phyloP scores from a whole-genome alignment of 2,113 vertebrate species.

The Charina bottae region DNA sequence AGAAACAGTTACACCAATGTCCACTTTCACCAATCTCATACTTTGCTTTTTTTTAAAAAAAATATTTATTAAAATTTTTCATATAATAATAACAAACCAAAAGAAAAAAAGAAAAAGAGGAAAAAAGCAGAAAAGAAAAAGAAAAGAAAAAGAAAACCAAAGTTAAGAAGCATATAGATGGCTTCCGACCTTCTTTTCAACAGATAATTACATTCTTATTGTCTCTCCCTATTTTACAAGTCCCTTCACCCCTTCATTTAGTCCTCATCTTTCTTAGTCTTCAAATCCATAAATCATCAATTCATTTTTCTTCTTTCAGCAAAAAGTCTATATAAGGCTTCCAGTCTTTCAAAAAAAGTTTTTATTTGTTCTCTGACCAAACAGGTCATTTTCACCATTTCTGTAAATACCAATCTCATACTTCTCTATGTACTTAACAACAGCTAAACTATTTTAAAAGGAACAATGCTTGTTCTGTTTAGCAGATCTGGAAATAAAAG shows the following conservation, averaged over 20 bases:
- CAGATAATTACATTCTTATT: not conserved
- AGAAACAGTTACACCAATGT: not conserved
- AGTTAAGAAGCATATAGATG: not conserved
- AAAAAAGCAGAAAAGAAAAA: not conserved
- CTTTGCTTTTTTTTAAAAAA: not conserved
- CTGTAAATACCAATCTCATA: not conserved
- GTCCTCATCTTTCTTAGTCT: not conserved
- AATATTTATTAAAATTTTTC: not conserved
- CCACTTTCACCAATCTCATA: not conserved
- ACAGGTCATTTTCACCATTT: not conserved
- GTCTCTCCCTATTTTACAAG: not conserved
- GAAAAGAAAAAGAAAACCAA: not conserved
- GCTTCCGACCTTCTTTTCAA: not conserved
- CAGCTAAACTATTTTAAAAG: not conserved
- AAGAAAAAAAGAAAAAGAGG: not conserved
- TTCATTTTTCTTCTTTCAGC: not conserved
- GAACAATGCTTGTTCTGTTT: not conserved
- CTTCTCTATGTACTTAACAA: not conserved
- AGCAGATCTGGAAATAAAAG: not conserved
- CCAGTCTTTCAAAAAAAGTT: not conserved
- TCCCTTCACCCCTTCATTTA: not conserved
- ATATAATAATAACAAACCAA: not conserved
- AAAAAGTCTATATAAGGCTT: not conserved
- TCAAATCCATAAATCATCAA: not conserved
- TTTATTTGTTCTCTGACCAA: not conserved